Conservation (phyloP, 2,888 invertebrate genomes). For the Orthonevra nobilis region DNA sequence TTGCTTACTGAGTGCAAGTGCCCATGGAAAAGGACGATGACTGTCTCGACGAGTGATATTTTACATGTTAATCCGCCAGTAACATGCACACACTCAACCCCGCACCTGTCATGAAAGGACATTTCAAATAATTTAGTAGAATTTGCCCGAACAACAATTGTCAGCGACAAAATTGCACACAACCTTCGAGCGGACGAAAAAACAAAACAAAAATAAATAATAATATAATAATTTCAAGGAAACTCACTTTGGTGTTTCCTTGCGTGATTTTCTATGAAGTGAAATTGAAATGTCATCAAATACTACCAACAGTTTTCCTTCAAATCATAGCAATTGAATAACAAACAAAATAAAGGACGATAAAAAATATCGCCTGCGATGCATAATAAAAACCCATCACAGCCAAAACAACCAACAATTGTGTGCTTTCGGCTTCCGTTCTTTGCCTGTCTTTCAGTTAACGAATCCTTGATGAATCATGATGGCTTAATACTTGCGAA, state of each 20-base stretch:
- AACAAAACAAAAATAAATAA: not conserved
- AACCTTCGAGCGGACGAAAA: too few species aligned
- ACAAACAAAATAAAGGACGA: slow-evolving; percentile 9
- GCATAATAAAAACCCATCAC: slow-evolving; percentile 63
- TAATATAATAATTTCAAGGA: not conserved
- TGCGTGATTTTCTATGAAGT: slow-evolving; percentile 40
- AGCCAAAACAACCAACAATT: slow-evolving; percentile 42
- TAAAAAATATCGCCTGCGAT: slow-evolving; percentile 6
- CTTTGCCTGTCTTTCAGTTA: slow-evolving; percentile 51
- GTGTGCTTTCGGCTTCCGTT: slow-evolving; percentile 46
- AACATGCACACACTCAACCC: slow-evolving; percentile 12
- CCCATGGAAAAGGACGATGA: not conserved
- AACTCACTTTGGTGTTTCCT: slow-evolving; percentile 12
- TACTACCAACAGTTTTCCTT: slow-evolving; percentile 37
- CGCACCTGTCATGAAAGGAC: slow-evolving; percentile 8
- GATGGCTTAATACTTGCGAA: slow-evolving; percentile 62
- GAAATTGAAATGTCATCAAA: slow-evolving; percentile 59
- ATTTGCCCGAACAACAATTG: not conserved
- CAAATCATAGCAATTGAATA: slow-evolving; percentile 57
- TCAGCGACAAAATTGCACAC: too few species aligned
- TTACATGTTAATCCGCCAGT: slow-evolving; percentile 1
- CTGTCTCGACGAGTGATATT: not conserved
- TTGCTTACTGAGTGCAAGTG: too few species aligned
- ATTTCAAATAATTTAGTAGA: not conserved
- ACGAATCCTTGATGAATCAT: slow-evolving; percentile 60